Evolutionary conservation across 2,797 vertebrate species (phyloP).

Genomic region (Aselliscus stoliczkanus): DNA sequence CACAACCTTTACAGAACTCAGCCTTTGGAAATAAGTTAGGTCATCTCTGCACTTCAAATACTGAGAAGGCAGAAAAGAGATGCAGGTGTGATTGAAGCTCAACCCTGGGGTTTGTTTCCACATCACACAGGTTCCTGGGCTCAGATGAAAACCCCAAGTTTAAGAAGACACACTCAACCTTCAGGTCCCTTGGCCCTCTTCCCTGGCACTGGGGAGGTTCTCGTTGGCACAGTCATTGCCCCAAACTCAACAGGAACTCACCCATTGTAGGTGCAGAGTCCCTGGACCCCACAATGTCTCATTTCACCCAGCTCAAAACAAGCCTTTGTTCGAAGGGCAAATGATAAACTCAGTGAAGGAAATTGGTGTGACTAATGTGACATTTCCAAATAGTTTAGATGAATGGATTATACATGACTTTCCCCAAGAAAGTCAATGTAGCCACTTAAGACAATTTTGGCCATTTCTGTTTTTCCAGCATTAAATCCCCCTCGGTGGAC

Average conservation of each 20-base stretch:
- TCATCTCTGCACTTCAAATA: background rate
- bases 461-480: background rate
- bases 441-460: background rate
- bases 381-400: background rate
- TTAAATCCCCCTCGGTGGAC: background rate
- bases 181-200: background rate
- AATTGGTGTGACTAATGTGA: background rate
- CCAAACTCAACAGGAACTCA: background rate
- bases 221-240: background rate
- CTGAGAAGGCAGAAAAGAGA: background rate
- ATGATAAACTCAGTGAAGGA: background rate
- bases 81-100: background rate
- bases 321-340: background rate
- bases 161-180: background rate
- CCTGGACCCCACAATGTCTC: background rate
- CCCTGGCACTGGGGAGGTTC: background rate
- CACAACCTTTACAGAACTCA: background rate
- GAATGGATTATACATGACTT: background rate
- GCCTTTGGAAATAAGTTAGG: background rate
- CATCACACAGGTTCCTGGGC: background rate
- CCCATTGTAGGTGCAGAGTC: fast-evolving
- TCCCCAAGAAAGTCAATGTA: background rate
- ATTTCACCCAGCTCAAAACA: background rate
- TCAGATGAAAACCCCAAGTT: background rate
- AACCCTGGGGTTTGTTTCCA: background rate